These are phyloP conservation scores for Tetanocera ferruginea DNA, from an alignment of 2,888 invertebrate genomes.

Conservation along the genomic window DNA sequence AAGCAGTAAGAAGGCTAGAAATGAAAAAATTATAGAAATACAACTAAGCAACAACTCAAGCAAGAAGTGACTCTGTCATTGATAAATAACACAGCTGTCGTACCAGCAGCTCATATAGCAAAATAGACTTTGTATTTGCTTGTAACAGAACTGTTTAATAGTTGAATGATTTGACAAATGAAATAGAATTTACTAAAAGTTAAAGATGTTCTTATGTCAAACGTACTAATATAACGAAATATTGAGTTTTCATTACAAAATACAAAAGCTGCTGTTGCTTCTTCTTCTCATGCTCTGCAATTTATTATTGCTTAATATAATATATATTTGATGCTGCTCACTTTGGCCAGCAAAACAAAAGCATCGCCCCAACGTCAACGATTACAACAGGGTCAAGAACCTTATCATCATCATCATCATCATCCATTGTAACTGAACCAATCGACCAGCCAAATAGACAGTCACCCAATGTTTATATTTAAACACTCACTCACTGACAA, in stretches of 20 bases:
- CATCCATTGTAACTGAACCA: slow-evolving; percentile 1
- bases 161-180: too few relatives aligned
- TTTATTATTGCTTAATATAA: not conserved
- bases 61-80: too few relatives aligned
- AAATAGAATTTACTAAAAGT: too few relatives aligned
- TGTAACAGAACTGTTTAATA: too few relatives aligned
- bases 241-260: not conserved
- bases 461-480: slow-evolving; percentile 26
- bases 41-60: too few relatives aligned
- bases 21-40: too few relatives aligned
- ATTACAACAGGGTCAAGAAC: slow-evolving; percentile 23
- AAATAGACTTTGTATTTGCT: too few relatives aligned
- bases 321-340: not conserved
- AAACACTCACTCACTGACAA: slow-evolving; percentile 21
- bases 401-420: too few relatives aligned
- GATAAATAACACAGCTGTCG: too few relatives aligned
- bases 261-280: not conserved
- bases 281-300: not conserved
- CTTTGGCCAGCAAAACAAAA: not conserved
- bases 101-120: too few relatives aligned
- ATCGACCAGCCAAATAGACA: not conserved
- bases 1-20: not conserved
- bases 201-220: too few relatives aligned
- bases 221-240: too few relatives aligned
- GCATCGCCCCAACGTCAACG: not conserved